These are phyloP conservation scores for Lycaena phlaeas DNA, from an alignment of 2,888 invertebrate species.

Conservation along the genomic window DNA sequence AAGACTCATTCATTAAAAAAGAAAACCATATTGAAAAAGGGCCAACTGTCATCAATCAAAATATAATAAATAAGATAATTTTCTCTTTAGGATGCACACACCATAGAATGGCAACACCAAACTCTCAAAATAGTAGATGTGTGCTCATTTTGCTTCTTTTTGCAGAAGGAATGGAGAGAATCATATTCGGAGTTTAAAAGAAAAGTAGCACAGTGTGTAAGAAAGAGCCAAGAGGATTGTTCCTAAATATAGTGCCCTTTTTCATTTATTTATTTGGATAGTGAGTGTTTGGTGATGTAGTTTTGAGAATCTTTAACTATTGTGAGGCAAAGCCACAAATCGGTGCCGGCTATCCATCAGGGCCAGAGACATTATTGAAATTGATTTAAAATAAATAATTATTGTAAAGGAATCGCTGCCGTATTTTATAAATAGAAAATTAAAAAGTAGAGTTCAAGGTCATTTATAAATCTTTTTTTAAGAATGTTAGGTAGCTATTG, in stretches of 20 bases:
- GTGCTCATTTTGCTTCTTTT: conserved; percentile 68
- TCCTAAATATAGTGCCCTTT: conserved; percentile 81
- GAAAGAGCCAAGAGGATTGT: conserved; percentile 99
- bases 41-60: conserved; percentile 42
- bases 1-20: conserved; percentile 40
- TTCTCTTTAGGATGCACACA: conserved; percentile 35
- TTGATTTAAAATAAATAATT: conserved; percentile 69
- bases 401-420: conserved; percentile 69
- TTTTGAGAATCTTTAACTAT: conserved; percentile 32
- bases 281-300: conserved; percentile 64
- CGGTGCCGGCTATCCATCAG: conserved; percentile 43
- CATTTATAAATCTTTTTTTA: conserved; percentile 68
- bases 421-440: conserved; percentile 66
- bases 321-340: conserved; percentile 38
- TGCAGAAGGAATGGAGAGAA: conserved; percentile 99
- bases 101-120: conserved; percentile 27
- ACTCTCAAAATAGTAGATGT: conserved; percentile 63
- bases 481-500: conserved; percentile 68
- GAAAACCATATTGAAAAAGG: conserved; percentile 53
- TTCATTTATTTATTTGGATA: conserved; percentile 60
- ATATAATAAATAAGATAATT: conserved; percentile 24
- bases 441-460: conserved; percentile 60
- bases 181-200: conserved; percentile 97
- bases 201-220: conserved; percentile 97
- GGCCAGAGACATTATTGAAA: conserved; percentile 70